These are phyloP conservation scores for Trinorchestia longiramus DNA, from an alignment of 1,140 invertebrate species.

Conservation along the genomic window DNA sequence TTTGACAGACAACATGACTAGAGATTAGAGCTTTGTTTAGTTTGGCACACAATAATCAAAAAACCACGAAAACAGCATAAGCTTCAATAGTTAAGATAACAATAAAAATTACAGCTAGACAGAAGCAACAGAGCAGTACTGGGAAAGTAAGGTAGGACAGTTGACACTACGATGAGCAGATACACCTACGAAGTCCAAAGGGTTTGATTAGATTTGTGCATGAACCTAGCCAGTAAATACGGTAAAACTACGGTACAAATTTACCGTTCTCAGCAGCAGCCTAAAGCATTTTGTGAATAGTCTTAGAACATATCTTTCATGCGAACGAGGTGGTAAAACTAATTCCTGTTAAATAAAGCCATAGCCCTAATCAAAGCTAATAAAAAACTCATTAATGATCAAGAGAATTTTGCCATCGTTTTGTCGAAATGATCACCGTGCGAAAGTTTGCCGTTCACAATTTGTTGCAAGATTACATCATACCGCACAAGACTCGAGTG, in stretches of 20 bases:
- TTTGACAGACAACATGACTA: slow-evolving; percentile 51
- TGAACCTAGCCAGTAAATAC: slow-evolving; percentile 10
- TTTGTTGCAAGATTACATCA: background rate
- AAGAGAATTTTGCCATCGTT: background rate
- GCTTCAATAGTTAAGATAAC: slow-evolving; percentile 46
- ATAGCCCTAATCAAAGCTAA: background rate
- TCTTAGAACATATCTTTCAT: background rate
- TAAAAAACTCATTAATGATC: background rate
- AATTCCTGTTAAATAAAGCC: background rate
- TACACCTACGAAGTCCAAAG: background rate
- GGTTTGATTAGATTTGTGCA: slow-evolving; percentile 51
- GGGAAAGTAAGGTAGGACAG: slow-evolving; percentile 25
- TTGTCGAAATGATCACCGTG: background rate
- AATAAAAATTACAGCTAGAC: slow-evolving; percentile 55
- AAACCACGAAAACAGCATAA: slow-evolving; percentile 47
- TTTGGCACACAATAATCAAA: slow-evolving; percentile 54
- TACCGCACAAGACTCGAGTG: background rate
- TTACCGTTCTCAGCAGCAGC: background rate
- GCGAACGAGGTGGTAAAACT: background rate
- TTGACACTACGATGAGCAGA: slow-evolving; percentile 41
- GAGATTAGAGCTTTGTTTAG: slow-evolving; percentile 37
- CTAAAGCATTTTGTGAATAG: background rate
- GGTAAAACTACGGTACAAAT: background rate
- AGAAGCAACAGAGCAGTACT: slow-evolving; percentile 39
- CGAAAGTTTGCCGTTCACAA: background rate